Evolutionary conservation across 2,113 vertebrate species (phyloP).

Genomic region (Numida meleagris): DNA sequence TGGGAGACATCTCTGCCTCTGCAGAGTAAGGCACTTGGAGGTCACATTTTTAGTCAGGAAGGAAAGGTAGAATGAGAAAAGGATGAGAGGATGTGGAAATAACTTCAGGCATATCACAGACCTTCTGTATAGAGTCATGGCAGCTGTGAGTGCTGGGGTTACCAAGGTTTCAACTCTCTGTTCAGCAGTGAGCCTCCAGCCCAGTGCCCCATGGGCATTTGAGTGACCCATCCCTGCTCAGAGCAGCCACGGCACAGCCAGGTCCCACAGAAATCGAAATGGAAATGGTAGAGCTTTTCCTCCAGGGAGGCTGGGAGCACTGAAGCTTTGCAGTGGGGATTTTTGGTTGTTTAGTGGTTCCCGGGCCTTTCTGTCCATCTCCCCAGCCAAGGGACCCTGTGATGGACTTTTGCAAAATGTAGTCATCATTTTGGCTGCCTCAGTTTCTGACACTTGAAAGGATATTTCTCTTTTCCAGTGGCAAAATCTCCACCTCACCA

Average conservation of each 20-base stretch:
- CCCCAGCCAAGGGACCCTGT: fast-evolving
- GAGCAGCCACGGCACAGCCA: neutral
- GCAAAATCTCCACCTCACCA: neutral
- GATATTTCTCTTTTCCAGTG: neutral
- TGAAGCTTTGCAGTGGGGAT: neutral
- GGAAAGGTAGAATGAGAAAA: neutral
- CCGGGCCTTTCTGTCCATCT: neutral
- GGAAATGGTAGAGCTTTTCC: neutral
- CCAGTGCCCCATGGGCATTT: neutral
- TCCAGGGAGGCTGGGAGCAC: neutral
- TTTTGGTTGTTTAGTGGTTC: neutral
- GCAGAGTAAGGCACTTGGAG: neutral
- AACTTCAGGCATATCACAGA: neutral
- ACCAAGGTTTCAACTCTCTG: neutral
- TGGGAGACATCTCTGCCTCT: neutral
- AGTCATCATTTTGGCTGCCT: neutral
- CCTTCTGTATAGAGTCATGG: neutral
- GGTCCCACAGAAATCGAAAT: neutral
- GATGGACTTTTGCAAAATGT: neutral
- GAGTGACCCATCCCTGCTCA: fast-evolving
- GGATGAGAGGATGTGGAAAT: neutral
- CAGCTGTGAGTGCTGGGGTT: neutral
- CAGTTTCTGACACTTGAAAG: neutral
- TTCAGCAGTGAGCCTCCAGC: fast-evolving
- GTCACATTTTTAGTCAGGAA: neutral